Conservation (phyloP, 2,797 vertebrate species). For the Chaunax sp. region DNA sequence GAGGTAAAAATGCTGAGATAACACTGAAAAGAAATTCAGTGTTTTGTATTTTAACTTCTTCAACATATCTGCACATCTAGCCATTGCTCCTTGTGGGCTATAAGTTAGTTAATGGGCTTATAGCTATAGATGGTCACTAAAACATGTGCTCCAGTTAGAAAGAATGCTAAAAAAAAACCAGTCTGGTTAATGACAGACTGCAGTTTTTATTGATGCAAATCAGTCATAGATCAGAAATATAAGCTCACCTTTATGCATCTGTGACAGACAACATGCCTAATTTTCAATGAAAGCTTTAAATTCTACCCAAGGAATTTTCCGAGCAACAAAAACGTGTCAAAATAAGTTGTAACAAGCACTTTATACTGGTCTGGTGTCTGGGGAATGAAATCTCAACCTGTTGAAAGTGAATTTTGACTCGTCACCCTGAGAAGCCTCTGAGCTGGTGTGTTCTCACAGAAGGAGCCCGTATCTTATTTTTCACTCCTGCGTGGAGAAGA, state of each 20-base stretch:
- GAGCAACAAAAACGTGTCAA: background rate
- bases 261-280: background rate
- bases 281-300: background rate
- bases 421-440: constrained; percentile 12
- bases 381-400: constrained; percentile 28
- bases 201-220: background rate
- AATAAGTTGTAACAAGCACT: background rate
- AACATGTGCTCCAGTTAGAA: too few relatives aligned
- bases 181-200: background rate
- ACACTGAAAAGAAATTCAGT: background rate
- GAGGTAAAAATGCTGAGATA: background rate
- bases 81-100: background rate
- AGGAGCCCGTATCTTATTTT: constrained; percentile 29
- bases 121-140: too few relatives aligned
- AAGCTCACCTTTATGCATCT: background rate
- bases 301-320: background rate
- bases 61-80: background rate
- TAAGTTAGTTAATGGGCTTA: background rate
- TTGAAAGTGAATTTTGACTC: constrained; percentile 46
- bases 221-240: background rate
- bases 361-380: background rate
- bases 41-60: background rate
- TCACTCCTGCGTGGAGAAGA: constrained; percentile 41
- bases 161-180: too few relatives aligned
- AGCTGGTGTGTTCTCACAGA: constrained; percentile 33